Conservation (phyloP, 2,113 vertebrate genomes). For the Bubo blakistoni region DNA sequence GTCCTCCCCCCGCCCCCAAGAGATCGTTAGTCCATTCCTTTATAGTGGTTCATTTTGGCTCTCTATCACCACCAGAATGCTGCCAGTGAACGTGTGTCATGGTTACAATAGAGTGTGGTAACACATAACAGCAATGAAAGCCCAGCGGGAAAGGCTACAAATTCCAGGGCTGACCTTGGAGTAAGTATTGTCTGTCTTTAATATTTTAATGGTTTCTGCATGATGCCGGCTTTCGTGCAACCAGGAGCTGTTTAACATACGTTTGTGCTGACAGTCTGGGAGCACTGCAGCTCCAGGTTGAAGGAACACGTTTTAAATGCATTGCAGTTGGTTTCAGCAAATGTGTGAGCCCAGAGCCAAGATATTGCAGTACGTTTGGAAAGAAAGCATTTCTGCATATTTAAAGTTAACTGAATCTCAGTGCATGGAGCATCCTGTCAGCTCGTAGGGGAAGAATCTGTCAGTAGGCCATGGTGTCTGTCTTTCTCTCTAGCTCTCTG, state of each 20-base stretch:
- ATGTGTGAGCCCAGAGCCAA: constrained; percentile 47
- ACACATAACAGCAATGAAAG: constrained; percentile 92
- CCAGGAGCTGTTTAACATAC: constrained; percentile 68
- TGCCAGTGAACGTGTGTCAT: constrained; percentile 86
- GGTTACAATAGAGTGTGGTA: constrained; percentile 90
- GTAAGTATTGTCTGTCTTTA: constrained; percentile 94
- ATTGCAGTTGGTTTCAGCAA: constrained; percentile 73
- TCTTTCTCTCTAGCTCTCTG: constrained; percentile 58
- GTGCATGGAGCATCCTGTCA: constrained; percentile 69
- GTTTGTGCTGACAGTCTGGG: constrained; percentile 67
- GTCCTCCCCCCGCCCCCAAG: constrained; percentile 67
- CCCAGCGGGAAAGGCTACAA: constrained; percentile 98
- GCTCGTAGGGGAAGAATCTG: constrained; percentile 64
- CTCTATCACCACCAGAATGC: constrained; percentile 86
- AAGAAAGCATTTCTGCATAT: constrained; percentile 57
- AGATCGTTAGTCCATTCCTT: constrained; percentile 80
- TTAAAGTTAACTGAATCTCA: constrained; percentile 67
- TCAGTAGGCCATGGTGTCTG: constrained; percentile 74
- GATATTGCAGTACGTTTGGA: constrained; percentile 66
- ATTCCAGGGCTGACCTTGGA: constrained; percentile 99
- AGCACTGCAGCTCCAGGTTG: constrained; percentile 79
- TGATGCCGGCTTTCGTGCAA: constrained; percentile 65
- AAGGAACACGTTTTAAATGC: constrained; percentile 76
- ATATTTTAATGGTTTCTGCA: constrained; percentile 80
- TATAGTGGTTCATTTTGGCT: constrained; percentile 84